Evolutionary conservation across 2,888 invertebrate species (phyloP).

Genomic region (Nomada ferruginata): DNA sequence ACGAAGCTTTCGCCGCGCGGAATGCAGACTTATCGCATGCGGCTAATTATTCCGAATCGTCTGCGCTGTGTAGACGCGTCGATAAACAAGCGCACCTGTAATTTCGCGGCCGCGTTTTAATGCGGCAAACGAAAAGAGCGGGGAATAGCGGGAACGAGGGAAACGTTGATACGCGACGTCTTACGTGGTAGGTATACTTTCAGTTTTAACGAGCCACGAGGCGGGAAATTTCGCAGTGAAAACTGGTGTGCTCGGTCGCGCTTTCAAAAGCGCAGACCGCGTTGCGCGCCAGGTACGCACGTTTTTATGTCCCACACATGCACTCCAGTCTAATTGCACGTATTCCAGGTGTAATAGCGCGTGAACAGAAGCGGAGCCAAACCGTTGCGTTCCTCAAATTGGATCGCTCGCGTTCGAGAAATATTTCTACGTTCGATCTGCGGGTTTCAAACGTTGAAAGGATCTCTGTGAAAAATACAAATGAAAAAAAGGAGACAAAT

Average conservation of each 20-base stretch:
- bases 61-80: slow-evolving; percentile 32
- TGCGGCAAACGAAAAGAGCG: not conserved
- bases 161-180: slow-evolving; percentile 30
- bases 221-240: slow-evolving; percentile 64
- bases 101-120: not conserved
- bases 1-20: slow-evolving; percentile 59
- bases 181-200: slow-evolving; percentile 66
- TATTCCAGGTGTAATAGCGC: too few species aligned
- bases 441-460: too few species aligned
- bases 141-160: slow-evolving; percentile 17
- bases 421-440: too few species aligned
- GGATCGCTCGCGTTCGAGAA: too few species aligned
- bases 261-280: slow-evolving; percentile 73
- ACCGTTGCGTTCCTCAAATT: too few species aligned
- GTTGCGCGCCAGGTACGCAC: not conserved
- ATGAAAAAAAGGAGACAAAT: too few species aligned
- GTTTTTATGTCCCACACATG: too few species aligned
- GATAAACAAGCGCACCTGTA: slow-evolving; percentile 35
- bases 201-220: slow-evolving; percentile 70
- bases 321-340: too few species aligned
- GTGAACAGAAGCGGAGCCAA: too few species aligned
- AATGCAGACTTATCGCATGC: slow-evolving; percentile 36
- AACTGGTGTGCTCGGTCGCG: slow-evolving; percentile 72
- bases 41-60: slow-evolving; percentile 44
- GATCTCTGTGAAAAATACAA: too few species aligned